Evolutionary conservation across 2,888 invertebrate species (phyloP).

Genomic region (Amphipyra berbera): DNA sequence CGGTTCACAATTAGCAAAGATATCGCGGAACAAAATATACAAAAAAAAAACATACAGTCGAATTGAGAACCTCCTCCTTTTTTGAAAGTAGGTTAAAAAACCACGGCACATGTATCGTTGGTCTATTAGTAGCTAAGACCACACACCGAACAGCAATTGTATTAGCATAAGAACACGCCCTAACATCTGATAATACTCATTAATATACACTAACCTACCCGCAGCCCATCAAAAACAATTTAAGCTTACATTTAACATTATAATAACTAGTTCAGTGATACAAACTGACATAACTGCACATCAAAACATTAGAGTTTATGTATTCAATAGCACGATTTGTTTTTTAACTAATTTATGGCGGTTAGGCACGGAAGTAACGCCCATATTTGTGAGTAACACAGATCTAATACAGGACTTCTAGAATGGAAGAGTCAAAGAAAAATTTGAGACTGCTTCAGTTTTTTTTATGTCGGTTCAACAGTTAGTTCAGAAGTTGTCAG

Average conservation of each 20-base stretch:
- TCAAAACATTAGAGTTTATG: constrained; percentile 78
- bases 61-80: too few species aligned
- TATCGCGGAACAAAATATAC: too few species aligned
- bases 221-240: constrained; percentile 76
- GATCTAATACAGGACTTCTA: constrained; percentile 17
- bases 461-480: too few species aligned
- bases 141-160: constrained; percentile 29
- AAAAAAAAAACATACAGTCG: too few species aligned
- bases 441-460: too few species aligned
- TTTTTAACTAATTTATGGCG: constrained; percentile 88
- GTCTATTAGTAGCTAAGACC: constrained; percentile 15
- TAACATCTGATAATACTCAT: constrained; percentile 52
- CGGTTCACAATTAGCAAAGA: too few species aligned
- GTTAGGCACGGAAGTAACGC: constrained; percentile 80
- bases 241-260: constrained; percentile 72
- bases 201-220: constrained; percentile 66
- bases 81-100: too few species aligned
- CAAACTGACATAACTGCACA: constrained; percentile 74
- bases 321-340: constrained; percentile 85
- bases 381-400: constrained; percentile 62
- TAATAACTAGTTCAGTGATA: constrained; percentile 71
- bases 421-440: constrained; percentile 53
- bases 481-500: too few species aligned
- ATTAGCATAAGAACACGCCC: constrained; percentile 49
- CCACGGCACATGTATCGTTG: too few species aligned